Evolutionary conservation across 1,140 invertebrate species (phyloP).

Genomic region (Drosophila teissieri): DNA sequence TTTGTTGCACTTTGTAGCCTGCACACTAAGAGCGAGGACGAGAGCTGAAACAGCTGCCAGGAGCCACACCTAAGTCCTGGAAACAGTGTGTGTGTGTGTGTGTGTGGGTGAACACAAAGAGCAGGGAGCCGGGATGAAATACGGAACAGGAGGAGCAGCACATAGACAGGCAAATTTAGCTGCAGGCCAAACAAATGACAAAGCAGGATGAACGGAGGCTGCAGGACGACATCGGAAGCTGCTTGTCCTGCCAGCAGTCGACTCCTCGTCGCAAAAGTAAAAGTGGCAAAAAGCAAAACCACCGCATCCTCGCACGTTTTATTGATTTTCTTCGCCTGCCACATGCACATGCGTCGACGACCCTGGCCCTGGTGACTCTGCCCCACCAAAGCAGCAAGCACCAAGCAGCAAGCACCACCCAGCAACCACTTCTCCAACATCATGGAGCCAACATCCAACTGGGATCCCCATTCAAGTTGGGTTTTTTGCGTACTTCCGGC

Average conservation of each 20-base stretch:
- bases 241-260: constrained; percentile 72
- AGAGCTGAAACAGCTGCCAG: constrained; percentile 69
- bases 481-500: constrained; percentile 71
- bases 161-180: constrained; percentile 76
- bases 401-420: background rate
- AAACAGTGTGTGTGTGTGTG: constrained; percentile 22
- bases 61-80: constrained; percentile 75
- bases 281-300: constrained; percentile 65
- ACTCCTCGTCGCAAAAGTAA: constrained; percentile 68
- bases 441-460: background rate
- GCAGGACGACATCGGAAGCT: constrained; percentile 64
- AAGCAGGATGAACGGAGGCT: constrained; percentile 50
- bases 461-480: constrained; percentile 35
- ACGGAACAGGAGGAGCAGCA: constrained; percentile 12
- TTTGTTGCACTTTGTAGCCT: constrained; percentile 78
- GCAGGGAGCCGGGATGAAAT: constrained; percentile 18
- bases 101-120: constrained; percentile 26
- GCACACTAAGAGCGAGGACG: constrained; percentile 7
- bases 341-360: constrained; percentile 79
- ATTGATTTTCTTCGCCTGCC: constrained; percentile 75
- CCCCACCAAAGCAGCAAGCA: background rate
- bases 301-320: constrained; percentile 75
- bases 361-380: constrained; percentile 46
- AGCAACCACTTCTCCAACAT: background rate
- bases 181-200: constrained; percentile 82